Conservation (phyloP, 2,113 vertebrate species). For the Brachyhypopomus occidentalis region DNA sequence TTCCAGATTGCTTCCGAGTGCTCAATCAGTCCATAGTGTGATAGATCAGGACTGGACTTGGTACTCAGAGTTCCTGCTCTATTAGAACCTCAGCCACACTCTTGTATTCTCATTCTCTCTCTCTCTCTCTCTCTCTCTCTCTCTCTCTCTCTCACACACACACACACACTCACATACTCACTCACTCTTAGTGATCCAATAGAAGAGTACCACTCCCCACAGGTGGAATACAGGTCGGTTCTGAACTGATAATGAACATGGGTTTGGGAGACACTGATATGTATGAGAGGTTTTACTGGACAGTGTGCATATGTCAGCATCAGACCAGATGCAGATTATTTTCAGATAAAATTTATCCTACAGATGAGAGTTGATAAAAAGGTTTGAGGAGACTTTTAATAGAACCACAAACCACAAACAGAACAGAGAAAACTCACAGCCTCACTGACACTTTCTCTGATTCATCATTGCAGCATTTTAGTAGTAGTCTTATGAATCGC, state of each 20-base stretch:
- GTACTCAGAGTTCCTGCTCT: too few species aligned
- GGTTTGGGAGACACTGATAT: background rate
- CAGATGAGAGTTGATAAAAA: too few species aligned
- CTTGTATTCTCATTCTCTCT: background rate
- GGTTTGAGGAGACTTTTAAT: too few species aligned
- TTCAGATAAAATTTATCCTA: background rate
- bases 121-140: too few species aligned
- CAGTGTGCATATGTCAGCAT: background rate
- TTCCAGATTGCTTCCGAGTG: background rate
- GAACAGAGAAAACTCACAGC: too few species aligned
- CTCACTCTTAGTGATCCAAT: background rate
- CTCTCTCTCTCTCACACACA: too few species aligned
- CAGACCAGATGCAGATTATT: background rate
- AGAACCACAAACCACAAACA: too few species aligned
- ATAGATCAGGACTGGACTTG: background rate
- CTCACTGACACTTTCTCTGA: too few species aligned
- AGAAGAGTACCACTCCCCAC: conserved; percentile 22
- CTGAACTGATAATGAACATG: background rate
- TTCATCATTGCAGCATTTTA: too few species aligned
- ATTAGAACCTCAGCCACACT: background rate
- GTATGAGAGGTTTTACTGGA: background rate
- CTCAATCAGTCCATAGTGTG: background rate
- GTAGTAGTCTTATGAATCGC: too few species aligned
- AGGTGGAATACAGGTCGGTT: background rate
- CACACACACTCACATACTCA: too few species aligned